Evolutionary conservation across 2,888 invertebrate species (phyloP).

Genomic region (Drosophila macrospina): DNA sequence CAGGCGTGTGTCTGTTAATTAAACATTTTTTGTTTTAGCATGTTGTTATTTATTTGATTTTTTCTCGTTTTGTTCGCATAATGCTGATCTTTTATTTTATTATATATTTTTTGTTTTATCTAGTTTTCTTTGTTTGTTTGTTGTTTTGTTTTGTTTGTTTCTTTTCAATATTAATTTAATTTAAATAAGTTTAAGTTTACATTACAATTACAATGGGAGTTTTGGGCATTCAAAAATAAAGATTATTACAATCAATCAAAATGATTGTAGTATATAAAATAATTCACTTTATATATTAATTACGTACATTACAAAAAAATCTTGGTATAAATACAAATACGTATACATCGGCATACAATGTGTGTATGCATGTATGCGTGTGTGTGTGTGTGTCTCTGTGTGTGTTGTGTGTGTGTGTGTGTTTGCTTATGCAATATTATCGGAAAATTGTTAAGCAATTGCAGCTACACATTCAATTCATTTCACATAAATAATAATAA

Average conservation of each 20-base stretch:
- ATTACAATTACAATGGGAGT: conserved; percentile 51
- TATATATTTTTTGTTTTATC: conserved; percentile 35
- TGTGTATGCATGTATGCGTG: conserved; percentile 21
- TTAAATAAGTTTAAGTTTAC: conserved; percentile 74
- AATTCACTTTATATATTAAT: conserved; percentile 61
- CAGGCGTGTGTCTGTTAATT: conserved; percentile 39
- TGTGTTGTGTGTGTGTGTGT: conserved; percentile 16
- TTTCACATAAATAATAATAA: conserved; percentile 49
- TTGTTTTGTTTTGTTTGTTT: conserved; percentile 51
- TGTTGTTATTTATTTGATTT: conserved; percentile 54
- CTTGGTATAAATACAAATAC: conserved; percentile 52
- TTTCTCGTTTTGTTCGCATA: conserved; percentile 47
- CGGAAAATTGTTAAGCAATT: conserved; percentile 16
- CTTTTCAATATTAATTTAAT: conserved; percentile 59
- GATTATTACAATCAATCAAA: conserved; percentile 31
- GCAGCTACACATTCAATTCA: conserved; percentile 29
- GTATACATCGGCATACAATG: conserved; percentile 29
- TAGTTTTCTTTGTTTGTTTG: conserved; percentile 28
- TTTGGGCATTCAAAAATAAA: conserved; percentile 26
- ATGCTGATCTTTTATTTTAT: conserved; percentile 28
- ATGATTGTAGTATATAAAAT: conserved; percentile 38
- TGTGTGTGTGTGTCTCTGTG: conserved; percentile 16
- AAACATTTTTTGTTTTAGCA: conserved; percentile 46
- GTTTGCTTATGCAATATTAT: conserved; percentile 20
- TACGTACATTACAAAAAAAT: conserved; percentile 63